Conservation (phyloP, 2,113 vertebrate genomes). For the Oplegnathus fasciatus region DNA sequence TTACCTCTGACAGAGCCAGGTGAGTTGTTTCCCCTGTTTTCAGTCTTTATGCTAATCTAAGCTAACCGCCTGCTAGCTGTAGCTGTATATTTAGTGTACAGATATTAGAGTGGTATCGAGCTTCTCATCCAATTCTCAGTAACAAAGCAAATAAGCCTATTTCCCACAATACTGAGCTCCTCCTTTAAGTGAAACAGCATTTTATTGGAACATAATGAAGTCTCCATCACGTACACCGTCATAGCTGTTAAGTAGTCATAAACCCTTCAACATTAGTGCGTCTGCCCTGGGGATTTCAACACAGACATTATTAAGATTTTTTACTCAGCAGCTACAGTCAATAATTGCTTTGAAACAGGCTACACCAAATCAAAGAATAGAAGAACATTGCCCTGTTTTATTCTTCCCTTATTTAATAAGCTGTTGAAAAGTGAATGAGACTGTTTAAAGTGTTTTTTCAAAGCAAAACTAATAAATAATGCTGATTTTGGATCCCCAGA, state of each 20-base stretch:
- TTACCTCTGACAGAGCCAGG: background rate
- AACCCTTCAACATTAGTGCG: background rate
- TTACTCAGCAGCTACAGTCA: background rate
- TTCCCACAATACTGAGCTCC: background rate
- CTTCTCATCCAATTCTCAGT: background rate
- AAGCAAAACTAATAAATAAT: background rate
- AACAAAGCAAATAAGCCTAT: constrained; percentile 19
- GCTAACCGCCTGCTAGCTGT: background rate
- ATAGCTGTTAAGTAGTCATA: background rate
- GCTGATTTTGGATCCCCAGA: background rate
- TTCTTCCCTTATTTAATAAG: background rate
- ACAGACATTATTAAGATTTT: background rate
- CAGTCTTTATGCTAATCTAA: background rate
- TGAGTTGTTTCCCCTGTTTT: background rate
- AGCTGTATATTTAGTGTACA: background rate
- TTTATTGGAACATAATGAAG: background rate
- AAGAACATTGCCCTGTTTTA: background rate
- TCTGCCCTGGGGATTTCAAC: constrained; percentile 41
- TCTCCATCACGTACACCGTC: background rate
- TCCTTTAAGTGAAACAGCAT: constrained; percentile 3
- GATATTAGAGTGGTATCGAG: background rate
- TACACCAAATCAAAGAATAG: background rate
- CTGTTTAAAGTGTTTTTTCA: background rate
- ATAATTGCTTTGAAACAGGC: background rate
- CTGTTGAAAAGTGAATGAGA: background rate